Percentiles rank a stretch among this genome's conserved stretches.
phyloP scores from a whole-genome alignment of 2,888 invertebrate species.

The Cataglyphis cursor region DNA sequence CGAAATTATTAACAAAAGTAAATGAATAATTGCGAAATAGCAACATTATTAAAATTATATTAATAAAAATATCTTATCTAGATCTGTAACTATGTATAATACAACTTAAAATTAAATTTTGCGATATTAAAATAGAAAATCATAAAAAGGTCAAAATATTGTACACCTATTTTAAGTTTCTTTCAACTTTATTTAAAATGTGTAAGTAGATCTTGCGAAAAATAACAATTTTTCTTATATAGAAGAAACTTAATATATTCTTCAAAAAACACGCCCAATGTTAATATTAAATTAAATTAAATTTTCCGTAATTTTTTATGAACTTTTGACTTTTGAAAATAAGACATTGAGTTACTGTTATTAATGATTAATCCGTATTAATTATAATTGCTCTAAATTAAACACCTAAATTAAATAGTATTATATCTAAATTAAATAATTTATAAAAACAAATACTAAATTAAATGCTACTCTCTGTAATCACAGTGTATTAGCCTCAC shows the following conservation, averaged over 20 bases:
- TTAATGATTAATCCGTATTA: neutral
- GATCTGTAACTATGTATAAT: neutral
- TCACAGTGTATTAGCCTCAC: slow-evolving; percentile 28
- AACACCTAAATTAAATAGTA: neutral
- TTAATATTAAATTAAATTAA: neutral
- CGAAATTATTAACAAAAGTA: neutral
- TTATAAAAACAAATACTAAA: neutral
- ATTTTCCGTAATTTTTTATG: neutral
- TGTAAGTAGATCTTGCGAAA: neutral
- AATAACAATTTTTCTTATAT: neutral
- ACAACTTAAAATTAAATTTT: neutral
- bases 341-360: neutral
- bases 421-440: neutral
- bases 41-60: neutral
- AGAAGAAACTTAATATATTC: neutral
- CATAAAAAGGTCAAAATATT: neutral
- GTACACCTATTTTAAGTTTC: neutral
- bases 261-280: neutral
- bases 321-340: neutral
- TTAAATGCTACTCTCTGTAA: neutral
- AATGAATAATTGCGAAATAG: neutral
- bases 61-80: neutral
- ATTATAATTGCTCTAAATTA: neutral
- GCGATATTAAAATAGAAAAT: neutral
- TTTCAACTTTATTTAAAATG: neutral